Base-by-base conservation (phyloP, 2,113 vertebrate genomes). In the Gavialis gangeticus region DNA sequence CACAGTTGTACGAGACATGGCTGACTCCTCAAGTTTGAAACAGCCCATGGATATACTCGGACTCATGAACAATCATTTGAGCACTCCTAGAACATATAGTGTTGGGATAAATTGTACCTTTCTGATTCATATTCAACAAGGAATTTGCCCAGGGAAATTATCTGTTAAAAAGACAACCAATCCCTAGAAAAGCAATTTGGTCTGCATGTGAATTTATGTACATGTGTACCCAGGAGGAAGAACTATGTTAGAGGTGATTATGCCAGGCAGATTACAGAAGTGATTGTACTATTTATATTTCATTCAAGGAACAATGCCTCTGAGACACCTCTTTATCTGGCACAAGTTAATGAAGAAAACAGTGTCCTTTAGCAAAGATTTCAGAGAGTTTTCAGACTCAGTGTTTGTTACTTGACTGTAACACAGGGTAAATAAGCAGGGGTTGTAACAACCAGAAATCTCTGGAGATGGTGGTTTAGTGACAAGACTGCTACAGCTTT, bases 201-300 rank as follows among this genome's bases (percentile, higher is more conserved):
- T 2, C 46, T 76, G 37, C 73, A 1, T 56, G 37, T 88, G 75
- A 94, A 77, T 16, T 79, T 69, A 77, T 78, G 79, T 14, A 63
- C 77, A 82, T 69, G 77, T 82, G 91, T 91, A 94, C 62, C 54
- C 24, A 69, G 30, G 64, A 91, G 59, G 63, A 87, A 87, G 78
- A 60, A 54, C 79, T 84, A 84, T n/a, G 79, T 16, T 64, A 57
- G 59, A 87, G 85, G 9, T 67, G 59, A 62, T 81, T 22, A 57
- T 63, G 5, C 13, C 16, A 75, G 34, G 58, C 6, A 4, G 27
- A 21, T 28, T 87, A 46, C 24, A 78, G 34, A 27, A 55, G 4
- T 58, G 85, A 78, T 69, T 83, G 62, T 30, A 54, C 54, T 64
- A 88, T 82, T 89, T 95, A 64, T 66, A 55, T 86, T 94, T 82